Percentiles rank a stretch among this genome's conserved stretches.
phyloP scores from a whole-genome alignment of 2,888 invertebrate species.

The Zhengitettix transpicula region DNA sequence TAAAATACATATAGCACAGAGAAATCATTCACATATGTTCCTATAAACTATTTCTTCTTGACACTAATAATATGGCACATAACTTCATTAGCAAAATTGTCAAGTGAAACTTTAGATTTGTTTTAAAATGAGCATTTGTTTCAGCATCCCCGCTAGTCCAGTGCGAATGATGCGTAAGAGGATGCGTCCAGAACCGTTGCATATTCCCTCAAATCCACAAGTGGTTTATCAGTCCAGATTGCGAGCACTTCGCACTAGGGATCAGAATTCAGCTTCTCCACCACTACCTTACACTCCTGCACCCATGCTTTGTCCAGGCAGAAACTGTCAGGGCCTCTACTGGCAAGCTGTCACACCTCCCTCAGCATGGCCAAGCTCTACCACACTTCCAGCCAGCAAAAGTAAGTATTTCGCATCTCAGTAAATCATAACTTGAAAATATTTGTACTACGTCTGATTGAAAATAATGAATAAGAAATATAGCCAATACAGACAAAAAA shows the following conservation, averaged over 20 bases:
- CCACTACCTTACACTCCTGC: constrained; percentile 73
- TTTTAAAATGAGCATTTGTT: constrained; percentile 7
- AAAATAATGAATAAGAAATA: too few species aligned
- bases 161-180: constrained; percentile 42
- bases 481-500: too few species aligned
- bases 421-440: too few species aligned
- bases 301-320: constrained; percentile 83
- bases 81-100: not conserved
- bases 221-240: constrained; percentile 31
- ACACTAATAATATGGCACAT: not conserved
- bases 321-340: constrained; percentile 75
- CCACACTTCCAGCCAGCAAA: constrained; percentile 17
- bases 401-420: constrained; percentile 1
- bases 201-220: constrained; percentile 24
- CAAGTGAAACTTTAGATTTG: too few species aligned
- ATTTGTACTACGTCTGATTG: too few species aligned
- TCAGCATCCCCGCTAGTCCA: constrained; percentile 44
- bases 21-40: too few species aligned
- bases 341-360: constrained; percentile 28
- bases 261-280: constrained; percentile 19
- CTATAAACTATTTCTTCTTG: too few species aligned
- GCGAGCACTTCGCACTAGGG: constrained; percentile 29
- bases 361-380: constrained; percentile 22
- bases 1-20: too few species aligned
- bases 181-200: constrained; percentile 20